phyloP scores from a whole-genome alignment of 2,797 vertebrate genomes.

The Micropoecilia bifurca region DNA sequence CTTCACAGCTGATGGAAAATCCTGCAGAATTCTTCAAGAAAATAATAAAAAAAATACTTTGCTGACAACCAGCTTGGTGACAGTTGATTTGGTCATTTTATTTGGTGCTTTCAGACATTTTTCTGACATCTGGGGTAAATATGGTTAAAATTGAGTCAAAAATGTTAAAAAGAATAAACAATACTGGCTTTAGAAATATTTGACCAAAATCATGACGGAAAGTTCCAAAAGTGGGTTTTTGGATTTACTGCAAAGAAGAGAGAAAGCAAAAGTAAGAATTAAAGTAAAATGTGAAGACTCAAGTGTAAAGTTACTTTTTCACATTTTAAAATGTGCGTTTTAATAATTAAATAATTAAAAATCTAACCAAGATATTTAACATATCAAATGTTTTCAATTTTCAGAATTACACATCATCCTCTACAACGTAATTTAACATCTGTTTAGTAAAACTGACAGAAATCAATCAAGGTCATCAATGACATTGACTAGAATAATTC shows the following conservation, averaged over 20 bases:
- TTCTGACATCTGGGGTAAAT: not conserved
- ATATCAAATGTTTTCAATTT: not conserved
- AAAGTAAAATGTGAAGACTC: not conserved
- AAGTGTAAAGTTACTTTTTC: too few species aligned
- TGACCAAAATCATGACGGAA: not conserved
- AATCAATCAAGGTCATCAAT: not conserved
- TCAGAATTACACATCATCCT: not conserved
- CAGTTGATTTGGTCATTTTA: constrained; percentile 20
- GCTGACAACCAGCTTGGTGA: constrained; percentile 24
- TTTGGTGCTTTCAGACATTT: constrained; percentile 6
- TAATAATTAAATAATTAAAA: not conserved
- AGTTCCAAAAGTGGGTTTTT: not conserved
- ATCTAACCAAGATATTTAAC: not conserved
- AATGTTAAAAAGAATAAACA: not conserved
- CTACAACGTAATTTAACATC: not conserved
- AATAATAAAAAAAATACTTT: constrained; percentile 32
- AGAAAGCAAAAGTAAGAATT: not conserved
- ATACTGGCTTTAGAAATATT: not conserved
- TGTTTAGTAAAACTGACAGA: not conserved
- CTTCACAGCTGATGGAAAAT: constrained; percentile 76
- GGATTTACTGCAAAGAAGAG: not conserved
- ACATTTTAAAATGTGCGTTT: not conserved
- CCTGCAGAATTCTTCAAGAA: constrained; percentile 60
- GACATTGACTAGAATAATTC: not conserved
- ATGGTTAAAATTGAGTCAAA: not conserved